Percentiles rank a stretch among this genome's conserved stretches.
phyloP scores from a whole-genome alignment of 2,888 invertebrate species.

The Capitulum mitella region DNA sequence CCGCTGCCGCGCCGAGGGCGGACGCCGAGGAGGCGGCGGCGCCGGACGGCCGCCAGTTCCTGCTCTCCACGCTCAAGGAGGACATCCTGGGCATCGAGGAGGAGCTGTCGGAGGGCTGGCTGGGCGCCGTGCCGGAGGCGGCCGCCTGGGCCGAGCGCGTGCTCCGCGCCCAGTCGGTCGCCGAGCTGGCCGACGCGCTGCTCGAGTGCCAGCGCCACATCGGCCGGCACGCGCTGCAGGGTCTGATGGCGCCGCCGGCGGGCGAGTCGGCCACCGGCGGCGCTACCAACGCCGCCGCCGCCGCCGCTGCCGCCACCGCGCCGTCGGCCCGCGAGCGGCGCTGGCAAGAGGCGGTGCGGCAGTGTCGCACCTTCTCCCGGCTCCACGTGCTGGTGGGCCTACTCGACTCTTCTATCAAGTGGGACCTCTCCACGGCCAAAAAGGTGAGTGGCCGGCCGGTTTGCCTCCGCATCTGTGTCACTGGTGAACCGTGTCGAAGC shows the following conservation, averaged over 20 bases:
- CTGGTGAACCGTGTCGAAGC: too few species aligned
- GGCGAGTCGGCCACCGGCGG: too few species aligned
- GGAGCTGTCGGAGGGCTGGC: constrained; percentile 42
- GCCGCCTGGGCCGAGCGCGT: constrained; percentile 41
- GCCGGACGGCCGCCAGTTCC: background rate
- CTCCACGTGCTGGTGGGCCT: constrained; percentile 44
- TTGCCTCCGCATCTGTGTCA: too few species aligned
- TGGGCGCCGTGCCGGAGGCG: constrained; percentile 44
- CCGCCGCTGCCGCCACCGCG: too few species aligned
- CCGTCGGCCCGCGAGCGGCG: constrained; percentile 14
- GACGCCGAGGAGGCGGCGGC: background rate
- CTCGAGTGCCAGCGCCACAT: constrained; percentile 35
- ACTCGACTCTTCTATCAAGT: constrained; percentile 44
- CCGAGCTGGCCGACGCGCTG: constrained; percentile 39
- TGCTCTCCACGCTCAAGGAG: constrained; percentile 32
- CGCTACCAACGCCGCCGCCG: too few species aligned
- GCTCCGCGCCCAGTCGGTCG: constrained; percentile 38
- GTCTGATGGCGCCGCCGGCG: constrained; percentile 31
- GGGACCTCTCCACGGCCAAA: constrained; percentile 46
- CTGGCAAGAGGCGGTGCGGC: constrained; percentile 43
- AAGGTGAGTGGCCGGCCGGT: too few species aligned
- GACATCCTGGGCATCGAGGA: constrained; percentile 36
- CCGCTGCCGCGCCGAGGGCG: background rate
- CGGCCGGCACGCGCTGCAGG: constrained; percentile 37
- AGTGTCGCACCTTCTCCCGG: constrained; percentile 41